These are phyloP conservation scores for Drosophila malerkotliana DNA, from an alignment of 1,140 invertebrate genomes.

Conservation along the genomic window DNA sequence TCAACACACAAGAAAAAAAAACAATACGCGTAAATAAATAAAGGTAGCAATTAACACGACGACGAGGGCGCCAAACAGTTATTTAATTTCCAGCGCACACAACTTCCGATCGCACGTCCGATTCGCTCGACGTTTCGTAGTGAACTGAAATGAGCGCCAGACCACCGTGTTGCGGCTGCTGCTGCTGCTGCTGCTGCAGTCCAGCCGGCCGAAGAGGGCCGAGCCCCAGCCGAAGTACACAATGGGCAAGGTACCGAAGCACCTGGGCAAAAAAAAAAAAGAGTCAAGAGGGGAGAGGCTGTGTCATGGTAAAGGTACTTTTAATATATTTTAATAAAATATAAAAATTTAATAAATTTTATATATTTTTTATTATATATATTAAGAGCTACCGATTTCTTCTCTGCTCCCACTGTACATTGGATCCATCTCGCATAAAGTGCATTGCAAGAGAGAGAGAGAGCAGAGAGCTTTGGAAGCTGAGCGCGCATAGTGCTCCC, in stretches of 20 bases:
- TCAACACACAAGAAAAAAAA: not conserved
- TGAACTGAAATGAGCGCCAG: not conserved
- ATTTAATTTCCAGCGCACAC: not conserved
- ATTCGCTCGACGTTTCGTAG: not conserved
- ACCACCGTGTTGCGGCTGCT: not conserved
- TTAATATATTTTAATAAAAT: not conserved
- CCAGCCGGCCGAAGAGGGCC: not conserved
- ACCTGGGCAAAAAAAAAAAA: not conserved
- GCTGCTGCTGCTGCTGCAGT: not conserved
- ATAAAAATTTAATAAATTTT: not conserved
- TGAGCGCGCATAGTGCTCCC: not conserved
- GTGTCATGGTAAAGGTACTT: not conserved
- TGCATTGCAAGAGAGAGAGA: not conserved
- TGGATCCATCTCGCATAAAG: not conserved
- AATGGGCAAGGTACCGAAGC: not conserved
- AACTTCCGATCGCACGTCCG: not conserved
- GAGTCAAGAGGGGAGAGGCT: not conserved
- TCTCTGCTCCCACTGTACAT: not conserved
- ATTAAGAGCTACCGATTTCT: not conserved
- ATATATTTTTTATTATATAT: not conserved
- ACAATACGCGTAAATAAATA: not conserved
- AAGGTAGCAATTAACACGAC: not conserved
- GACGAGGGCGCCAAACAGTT: not conserved
- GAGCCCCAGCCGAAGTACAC: not conserved
- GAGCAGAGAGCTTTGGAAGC: not conserved